Base-by-base conservation (phyloP, 2,113 vertebrate genomes). In the Campylorhamphus procurvoides region DNA sequence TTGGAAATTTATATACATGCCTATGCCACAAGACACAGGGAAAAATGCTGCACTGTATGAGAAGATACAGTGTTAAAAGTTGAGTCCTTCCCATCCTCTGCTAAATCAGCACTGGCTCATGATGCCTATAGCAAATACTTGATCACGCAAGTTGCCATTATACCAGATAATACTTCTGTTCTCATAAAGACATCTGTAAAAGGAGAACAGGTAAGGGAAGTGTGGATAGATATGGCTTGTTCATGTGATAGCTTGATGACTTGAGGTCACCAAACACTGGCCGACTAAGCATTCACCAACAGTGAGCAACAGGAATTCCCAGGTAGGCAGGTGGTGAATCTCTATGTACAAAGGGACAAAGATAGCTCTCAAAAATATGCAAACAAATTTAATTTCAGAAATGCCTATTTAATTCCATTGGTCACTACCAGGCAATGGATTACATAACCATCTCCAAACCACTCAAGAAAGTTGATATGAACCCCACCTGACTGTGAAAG, bases 91-190 rank as follows among this genome's bases (percentile, higher is more conserved):
- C 18, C 9, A 53, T 15, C 7, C 2, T 24, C 22, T 72, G 12
- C 5, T 49, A 52, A 49, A 75, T 23, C 62, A 67, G 4, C 5
- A 16, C 24, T 5, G 2, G 10, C 15, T 63, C 10, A 14, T 35
- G 25, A 6, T 75, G 23, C 12, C 27, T 50, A 6, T 17, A 73
- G 31, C 2, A 47, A 75, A 76, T 16, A 18, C 28, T 37, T 14
- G 11, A 14, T 67, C 31, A 28, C 15, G 6, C 0, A 0, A 22
- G 9, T 40, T 69, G 31, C 8, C n/a, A 39, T 50, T 6, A 10
- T 33, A 47, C 7, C 23, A 56, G 14, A 5, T 72, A 63, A 42
- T 27, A 15, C 16, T 23, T 66, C 14, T 47, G 4, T 60, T 47
- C 46, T 71, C 9, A n/a, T 7, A 35, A 50, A 5, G 29, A 7